Base-by-base conservation (phyloP, 2,113 vertebrate species). In the Rhegmatorhina hoffmannsi region DNA sequence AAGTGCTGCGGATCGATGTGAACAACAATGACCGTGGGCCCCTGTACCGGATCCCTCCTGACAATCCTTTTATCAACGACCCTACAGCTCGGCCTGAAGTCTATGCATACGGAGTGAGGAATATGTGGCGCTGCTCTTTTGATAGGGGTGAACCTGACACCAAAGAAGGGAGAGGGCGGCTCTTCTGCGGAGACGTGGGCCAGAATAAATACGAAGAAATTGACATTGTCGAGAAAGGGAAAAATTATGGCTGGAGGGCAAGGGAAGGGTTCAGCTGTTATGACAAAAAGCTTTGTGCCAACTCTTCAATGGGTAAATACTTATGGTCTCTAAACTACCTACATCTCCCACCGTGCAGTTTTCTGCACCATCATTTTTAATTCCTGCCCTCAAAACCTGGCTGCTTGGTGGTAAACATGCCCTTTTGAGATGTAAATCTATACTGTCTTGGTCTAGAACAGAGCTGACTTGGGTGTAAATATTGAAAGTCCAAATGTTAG, bases 51-150 rank as follows among this genome's bases (percentile, higher is more conserved):
- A 98, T 99, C 84, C 99, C 99, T 16, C 95, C 97, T 0, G 99
- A 99, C 96, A 99, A 99, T 95, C 99, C 99, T 0, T 99, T 99
- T 38, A 43, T 98, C 33, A 49, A 92, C 1, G 98, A 99, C 50
- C 96, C 88, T 0, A 56, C 77, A 1, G 98, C 99, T 13, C 98
- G 99, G 6, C 99, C 99, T 0, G 99, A 99, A 88, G 89, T 99
- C 84, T 99, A 97, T 23, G 99, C 99, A 0, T 99, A 99, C 0
- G 99, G 99, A 3, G 99, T 99, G 44, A 98, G 99, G 29, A 99
- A 99, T 89, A 99, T 99, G 99, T 99, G 99, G 99, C 98, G 99
- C 83, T 99, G 99, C 96, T 99, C 99, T 1, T 99, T 99, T 43
- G 99, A 99, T 74, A 97, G 98, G 34, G 99, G 99, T 0, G 99